phyloP scores from a whole-genome alignment of 2,888 invertebrate species.

The Leistus spinibarbis region DNA sequence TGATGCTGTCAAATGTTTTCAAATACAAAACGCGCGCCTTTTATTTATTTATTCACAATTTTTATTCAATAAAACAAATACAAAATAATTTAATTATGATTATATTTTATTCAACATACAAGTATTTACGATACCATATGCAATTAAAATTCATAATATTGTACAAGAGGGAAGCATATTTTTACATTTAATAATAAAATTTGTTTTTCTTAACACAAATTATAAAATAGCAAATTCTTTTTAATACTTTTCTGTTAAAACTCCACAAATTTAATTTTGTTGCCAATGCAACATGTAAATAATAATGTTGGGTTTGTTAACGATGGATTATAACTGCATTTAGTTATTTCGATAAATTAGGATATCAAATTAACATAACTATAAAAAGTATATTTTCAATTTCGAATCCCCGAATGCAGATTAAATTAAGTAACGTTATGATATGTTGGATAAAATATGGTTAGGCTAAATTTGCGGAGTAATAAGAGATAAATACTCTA shows the following conservation, averaged over 20 bases:
- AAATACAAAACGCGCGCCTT: not conserved
- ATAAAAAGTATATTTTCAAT: too few relatives aligned
- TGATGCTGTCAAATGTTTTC: slow-evolving; percentile 27
- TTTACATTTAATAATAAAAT: slow-evolving; percentile 27
- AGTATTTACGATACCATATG: slow-evolving; percentile 34
- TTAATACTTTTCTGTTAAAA: not conserved
- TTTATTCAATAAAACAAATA: not conserved
- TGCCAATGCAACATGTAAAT: not conserved
- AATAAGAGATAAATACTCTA: not conserved
- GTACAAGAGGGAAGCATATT: slow-evolving; percentile 37
- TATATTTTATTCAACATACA: slow-evolving; percentile 38
- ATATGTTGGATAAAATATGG: too few relatives aligned
- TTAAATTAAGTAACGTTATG: too few relatives aligned
- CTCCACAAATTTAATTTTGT: not conserved
- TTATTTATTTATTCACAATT: not conserved
- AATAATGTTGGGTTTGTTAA: not conserved
- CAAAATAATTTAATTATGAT: slow-evolving; percentile 18
- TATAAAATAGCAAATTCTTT: not conserved
- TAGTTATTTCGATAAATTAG: too few relatives aligned
- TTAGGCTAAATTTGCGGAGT: not conserved
- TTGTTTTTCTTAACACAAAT: not conserved
- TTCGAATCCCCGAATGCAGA: too few relatives aligned
- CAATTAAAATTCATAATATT: slow-evolving; percentile 35
- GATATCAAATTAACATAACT: too few relatives aligned
- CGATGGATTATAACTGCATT: too few relatives aligned